Evolutionary conservation across 2,797 vertebrate species (phyloP), one percentile per base, ranked within the genome.

Genomic region (Schizopygopsis pylzovi): DNA sequence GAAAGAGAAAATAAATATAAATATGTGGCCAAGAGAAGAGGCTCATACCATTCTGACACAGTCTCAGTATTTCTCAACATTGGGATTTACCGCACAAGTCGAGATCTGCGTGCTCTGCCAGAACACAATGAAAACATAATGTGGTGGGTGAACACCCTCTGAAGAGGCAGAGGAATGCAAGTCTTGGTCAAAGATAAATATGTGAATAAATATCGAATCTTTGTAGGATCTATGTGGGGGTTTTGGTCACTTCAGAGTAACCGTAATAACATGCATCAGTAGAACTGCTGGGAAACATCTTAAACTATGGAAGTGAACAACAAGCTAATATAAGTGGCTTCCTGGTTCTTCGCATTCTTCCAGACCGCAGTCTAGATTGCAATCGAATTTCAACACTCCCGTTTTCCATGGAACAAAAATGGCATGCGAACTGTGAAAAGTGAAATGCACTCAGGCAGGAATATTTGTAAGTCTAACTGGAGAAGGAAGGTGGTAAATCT

Each of bases 391-490:
- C n/a, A 70, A 68, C 61, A 70, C 49, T 84, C 11, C 13, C n/a
- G 33, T 52, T 84, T 77, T 67, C 70, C 20, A 9, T 56, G n/a
- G n/a, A 78, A 78, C 83, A 78, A 70, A 45, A 15, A 11, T 12
- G 18, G 65, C 49, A 84, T 84, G 61, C 1, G 2, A 84, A 70
- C 15, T 68, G 39, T 84, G 72, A 67, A 84, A 77, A 67, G 72
- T 28, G 13, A 67, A 84, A 77, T 20, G 45, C 72, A 77, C 72
- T 84, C 59, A 77, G 59, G 75, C 79, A 52, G 68, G 28, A 72
- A 87, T 70, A 84, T 89, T 82, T 88, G 85, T 86, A 90, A 88
- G 86, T 90, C 82, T 88, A 86, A 89, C 81, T 79, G 82, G 67
- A 86, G 45, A 79, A 78, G 73, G 56, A 77, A 83, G 72, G 65